Evolutionary conservation across 2,113 vertebrate genomes (phyloP).

Genomic region (Pseudorhombus dupliciocellatus): DNA sequence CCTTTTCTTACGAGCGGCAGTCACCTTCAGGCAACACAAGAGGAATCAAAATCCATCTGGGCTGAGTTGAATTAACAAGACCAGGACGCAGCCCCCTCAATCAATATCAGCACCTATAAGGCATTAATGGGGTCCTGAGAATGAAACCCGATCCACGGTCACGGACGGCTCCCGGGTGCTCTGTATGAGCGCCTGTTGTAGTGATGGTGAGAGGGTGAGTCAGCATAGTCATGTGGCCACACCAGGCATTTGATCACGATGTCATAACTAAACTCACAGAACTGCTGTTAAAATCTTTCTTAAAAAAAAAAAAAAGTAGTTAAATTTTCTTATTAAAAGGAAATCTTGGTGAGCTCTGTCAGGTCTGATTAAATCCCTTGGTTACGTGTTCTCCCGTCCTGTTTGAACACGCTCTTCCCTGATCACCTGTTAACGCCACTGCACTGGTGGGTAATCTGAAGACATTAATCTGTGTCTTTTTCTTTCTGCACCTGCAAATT

Average conservation of each 20-base stretch:
- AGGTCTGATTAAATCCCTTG: background rate
- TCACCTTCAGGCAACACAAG: slow-evolving; percentile 60
- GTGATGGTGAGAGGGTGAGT: slow-evolving; percentile 9
- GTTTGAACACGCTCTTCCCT: background rate
- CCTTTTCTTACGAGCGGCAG: slow-evolving; percentile 41
- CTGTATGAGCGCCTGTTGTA: slow-evolving; percentile 32
- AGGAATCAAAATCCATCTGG: slow-evolving; percentile 61
- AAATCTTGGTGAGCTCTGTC: background rate
- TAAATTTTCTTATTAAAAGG: too few relatives aligned
- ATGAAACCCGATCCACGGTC: slow-evolving; percentile 68
- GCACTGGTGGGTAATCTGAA: background rate
- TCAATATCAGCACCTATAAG: slow-evolving; percentile 71
- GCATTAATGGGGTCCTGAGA: slow-evolving; percentile 71
- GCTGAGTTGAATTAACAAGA: slow-evolving; percentile 71
- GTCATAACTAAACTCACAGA: slow-evolving; percentile 13
- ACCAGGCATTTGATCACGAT: background rate
- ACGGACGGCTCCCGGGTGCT: slow-evolving; percentile 26
- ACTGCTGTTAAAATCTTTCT: too few relatives aligned
- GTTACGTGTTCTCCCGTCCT: background rate
- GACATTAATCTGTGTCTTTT: background rate
- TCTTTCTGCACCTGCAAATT: background rate
- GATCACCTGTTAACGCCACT: background rate
- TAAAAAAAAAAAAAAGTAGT: too few relatives aligned
- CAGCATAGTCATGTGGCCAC: slow-evolving; percentile 7
- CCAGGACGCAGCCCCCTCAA: slow-evolving; percentile 50